Evolutionary conservation across 2,888 invertebrate genomes (phyloP), one percentile per base, ranked within the genome.

Genomic region (Agrypnus murinus): DNA sequence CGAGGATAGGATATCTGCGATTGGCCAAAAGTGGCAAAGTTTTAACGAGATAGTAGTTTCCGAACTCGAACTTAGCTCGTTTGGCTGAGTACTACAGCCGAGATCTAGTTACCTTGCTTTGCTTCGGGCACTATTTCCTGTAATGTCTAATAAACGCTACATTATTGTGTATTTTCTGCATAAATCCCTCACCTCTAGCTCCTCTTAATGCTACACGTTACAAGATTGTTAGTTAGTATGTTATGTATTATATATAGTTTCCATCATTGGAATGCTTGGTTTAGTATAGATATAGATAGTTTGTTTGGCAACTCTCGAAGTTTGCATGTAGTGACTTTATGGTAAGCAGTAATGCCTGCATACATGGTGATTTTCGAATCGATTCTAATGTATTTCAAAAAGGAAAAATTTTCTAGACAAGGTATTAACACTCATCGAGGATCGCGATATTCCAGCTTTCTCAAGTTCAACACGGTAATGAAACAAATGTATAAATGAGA

Each of bases 41-140:
- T 71, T 71, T 71, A 71, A 71, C 66, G 71, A 71, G 71, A 63
- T 67, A 63, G 71, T 67, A 71, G 71, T 71, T 71, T 71, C 59
- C 64, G 62, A 71, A 71, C 67, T 67, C 45, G 45, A 71, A 71
- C 71, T 71, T 71, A 36, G 67, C 71, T 71, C 71, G 71, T 71
- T 71, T 67, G 53, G 66, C 38, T 64, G 63, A 55, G 66, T 63
- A 69, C 14, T 60, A 66, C 38, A 67, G 46, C 34, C 63, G 32
- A 67, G 71, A 45, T 64, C 45, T 67, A 64, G 64, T 64, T 71
- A 62, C 63, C 65, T 57, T 64, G 34, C 55, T 36, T 25, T 48
- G 55, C 66, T 25, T 36, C 25, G 43, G 71, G 71, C 66, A 64
- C 71, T 67, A 71, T 71, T 64, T 58, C 46, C 53, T 40, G 50